Percentiles rank a stretch among this genome's conserved stretches.
These are phyloP conservation scores for Drosophila bifasciata DNA, from an alignment of 1,140 invertebrate genomes.

Conservation along the genomic window DNA sequence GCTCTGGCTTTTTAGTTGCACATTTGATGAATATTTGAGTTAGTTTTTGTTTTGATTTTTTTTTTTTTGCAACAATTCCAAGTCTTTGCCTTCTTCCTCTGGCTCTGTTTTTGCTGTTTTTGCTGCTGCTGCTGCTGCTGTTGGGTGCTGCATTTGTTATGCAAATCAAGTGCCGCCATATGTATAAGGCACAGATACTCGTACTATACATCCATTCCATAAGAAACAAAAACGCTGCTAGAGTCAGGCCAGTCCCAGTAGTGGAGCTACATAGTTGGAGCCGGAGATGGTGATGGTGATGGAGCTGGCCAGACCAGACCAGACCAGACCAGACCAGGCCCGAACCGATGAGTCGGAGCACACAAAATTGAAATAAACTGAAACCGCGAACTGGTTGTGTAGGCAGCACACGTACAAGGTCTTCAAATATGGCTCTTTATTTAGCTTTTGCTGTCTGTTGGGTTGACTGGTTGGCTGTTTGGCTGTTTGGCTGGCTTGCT, in stretches of 20 bases:
- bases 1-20: conserved; percentile 64
- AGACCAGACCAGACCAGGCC: conserved; percentile 7
- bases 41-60: conserved; percentile 22
- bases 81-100: conserved; percentile 47
- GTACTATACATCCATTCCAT: conserved; percentile 30
- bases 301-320: conserved; percentile 32
- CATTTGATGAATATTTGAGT: conserved; percentile 75
- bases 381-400: conserved; percentile 77
- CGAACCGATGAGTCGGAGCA: conserved; percentile 19
- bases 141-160: conserved; percentile 73
- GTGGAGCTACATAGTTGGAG: conserved; percentile 24
- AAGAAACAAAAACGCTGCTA: conserved; percentile 59
- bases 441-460: conserved; percentile 9
- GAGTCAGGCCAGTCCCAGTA: conserved; percentile 19
- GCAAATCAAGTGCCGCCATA: conserved; percentile 79
- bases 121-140: conserved; percentile 35
- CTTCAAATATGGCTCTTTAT: conserved; percentile 80
- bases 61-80: conserved; percentile 48
- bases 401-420: conserved; percentile 80
- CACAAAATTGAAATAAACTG: conserved; percentile 72
- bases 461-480: conserved; percentile 22
- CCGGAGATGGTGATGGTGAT: conserved; percentile 35
- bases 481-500: conserved; percentile 13
- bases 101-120: conserved; percentile 26
- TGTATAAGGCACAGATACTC: conserved; percentile 33